Conservation (phyloP, 2,888 invertebrate species). For the Salpingus planirostris region DNA sequence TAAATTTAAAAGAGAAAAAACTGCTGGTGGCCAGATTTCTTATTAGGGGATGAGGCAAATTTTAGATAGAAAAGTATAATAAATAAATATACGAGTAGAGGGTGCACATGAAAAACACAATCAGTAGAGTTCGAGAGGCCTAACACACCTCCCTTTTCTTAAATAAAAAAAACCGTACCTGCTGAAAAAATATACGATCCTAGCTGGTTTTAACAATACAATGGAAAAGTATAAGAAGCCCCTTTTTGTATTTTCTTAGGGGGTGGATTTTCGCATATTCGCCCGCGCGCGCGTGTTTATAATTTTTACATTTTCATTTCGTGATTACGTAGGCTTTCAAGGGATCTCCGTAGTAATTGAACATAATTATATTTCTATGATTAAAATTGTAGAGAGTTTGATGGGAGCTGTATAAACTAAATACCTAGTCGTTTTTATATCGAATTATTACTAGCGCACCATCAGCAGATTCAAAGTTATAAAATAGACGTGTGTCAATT, state of each 20-base stretch:
- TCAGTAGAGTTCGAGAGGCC: constrained; percentile 37
- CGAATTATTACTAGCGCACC: constrained; percentile 24
- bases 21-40: too few species aligned
- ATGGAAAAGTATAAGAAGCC: too few species aligned
- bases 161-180: constrained; percentile 25
- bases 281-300: too few species aligned
- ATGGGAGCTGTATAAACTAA: too few species aligned
- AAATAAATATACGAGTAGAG: too few species aligned
- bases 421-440: constrained; percentile 41
- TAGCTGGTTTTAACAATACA: too few species aligned
- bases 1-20: too few species aligned
- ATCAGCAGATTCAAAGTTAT: constrained; percentile 30
- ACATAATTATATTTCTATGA: constrained; percentile 39
- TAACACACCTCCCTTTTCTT: too few species aligned
- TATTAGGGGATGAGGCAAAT: constrained; percentile 2
- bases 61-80: constrained; percentile 10
- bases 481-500: constrained; percentile 39
- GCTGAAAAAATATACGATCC: too few species aligned
- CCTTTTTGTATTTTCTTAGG: too few species aligned
- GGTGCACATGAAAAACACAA: constrained; percentile 29
- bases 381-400: too few species aligned
- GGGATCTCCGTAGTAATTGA: constrained; percentile 39
- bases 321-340: constrained; percentile 31
- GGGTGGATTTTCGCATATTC: neutral
- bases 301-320: constrained; percentile 20